Evolutionary conservation across 2,888 invertebrate genomes (phyloP).

Genomic region (Tenthredo scrophulariae): DNA sequence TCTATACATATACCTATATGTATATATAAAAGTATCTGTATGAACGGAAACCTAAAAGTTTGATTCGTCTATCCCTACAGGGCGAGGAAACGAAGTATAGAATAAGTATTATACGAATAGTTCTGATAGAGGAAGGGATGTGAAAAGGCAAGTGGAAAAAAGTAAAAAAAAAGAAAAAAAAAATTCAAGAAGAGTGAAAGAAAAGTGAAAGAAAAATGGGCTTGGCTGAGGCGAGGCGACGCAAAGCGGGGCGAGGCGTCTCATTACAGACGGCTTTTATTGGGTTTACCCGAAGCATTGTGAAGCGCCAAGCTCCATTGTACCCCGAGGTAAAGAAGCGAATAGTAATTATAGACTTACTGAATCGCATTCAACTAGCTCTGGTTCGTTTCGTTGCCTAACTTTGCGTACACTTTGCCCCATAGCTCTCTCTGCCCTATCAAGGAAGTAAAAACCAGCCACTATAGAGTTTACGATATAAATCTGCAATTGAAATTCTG

Average conservation of each 20-base stretch:
- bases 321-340: constrained; percentile 47
- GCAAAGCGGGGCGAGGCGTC: constrained; percentile 27
- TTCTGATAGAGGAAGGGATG: background rate
- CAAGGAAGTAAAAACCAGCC: background rate
- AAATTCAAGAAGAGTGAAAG: constrained; percentile 19
- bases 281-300: constrained; percentile 51
- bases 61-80: constrained; percentile 25
- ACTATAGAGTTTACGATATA: background rate
- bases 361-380: constrained; percentile 49
- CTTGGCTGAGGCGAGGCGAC: background rate
- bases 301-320: constrained; percentile 46
- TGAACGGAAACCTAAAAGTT: constrained; percentile 23
- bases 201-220: constrained; percentile 30
- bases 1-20: background rate
- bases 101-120: constrained; percentile 44
- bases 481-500: background rate
- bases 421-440: background rate
- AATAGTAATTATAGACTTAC: constrained; percentile 52
- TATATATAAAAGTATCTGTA: background rate
- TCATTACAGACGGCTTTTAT: constrained; percentile 52
- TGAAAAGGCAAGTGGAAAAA: background rate
- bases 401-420: constrained; percentile 18
- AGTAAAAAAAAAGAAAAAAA: background rate
- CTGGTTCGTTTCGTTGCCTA: constrained; percentile 42
- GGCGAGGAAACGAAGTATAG: constrained; percentile 19